These are phyloP conservation scores for Corythornis vintsioides DNA, from an alignment of 2,113 vertebrate species.

Conservation along the genomic window DNA sequence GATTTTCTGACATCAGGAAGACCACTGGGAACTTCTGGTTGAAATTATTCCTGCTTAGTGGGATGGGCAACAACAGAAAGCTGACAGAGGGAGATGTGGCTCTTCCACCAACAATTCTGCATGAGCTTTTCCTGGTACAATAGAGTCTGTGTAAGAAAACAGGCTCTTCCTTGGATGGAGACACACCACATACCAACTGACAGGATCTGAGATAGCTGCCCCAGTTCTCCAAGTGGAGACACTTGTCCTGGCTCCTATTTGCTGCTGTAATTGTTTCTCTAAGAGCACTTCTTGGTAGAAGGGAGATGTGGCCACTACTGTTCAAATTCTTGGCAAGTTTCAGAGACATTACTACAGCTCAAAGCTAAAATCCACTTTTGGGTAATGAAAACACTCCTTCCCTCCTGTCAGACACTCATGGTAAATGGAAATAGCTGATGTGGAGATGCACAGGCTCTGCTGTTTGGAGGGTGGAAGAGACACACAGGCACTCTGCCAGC, in stretches of 20 bases:
- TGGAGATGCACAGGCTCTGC: background rate
- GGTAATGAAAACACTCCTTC: background rate
- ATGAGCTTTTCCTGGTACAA: background rate
- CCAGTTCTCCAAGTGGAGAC: background rate
- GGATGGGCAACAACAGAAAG: background rate
- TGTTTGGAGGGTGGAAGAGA: background rate
- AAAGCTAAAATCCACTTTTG: background rate
- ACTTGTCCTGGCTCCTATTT: background rate
- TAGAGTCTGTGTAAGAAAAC: rapidly evolving
- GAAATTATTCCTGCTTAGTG: background rate
- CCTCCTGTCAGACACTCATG: background rate
- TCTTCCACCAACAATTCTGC: background rate
- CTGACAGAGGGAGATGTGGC: background rate
- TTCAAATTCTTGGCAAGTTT: background rate
- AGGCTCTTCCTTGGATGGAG: background rate
- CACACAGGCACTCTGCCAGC: rapidly evolving
- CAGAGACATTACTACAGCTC: background rate
- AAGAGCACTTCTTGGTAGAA: background rate
- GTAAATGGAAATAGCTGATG: background rate
- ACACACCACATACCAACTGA: background rate
- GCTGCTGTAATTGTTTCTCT: background rate
- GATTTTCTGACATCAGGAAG: slow-evolving; percentile 26
- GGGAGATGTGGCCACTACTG: background rate
- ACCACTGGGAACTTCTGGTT: background rate
- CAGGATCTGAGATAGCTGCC: background rate